A percentile compares a stretch with the other conserved stretches of the same genome.
Evolutionary conservation across 2,797 vertebrate genomes (phyloP).

Genomic region (Varecia variegata): DNA sequence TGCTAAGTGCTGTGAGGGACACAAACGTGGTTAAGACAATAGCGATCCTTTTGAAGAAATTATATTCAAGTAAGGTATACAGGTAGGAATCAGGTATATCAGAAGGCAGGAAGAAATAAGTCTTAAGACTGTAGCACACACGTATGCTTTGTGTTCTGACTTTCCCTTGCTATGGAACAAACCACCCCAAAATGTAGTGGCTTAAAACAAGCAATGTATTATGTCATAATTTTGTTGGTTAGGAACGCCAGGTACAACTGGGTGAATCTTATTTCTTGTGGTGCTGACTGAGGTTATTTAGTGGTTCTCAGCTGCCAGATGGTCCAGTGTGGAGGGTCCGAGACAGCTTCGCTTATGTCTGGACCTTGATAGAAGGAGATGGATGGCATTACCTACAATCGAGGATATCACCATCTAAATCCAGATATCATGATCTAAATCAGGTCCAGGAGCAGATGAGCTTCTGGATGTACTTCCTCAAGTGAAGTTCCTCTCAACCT

Average conservation of each 20-base stretch:
- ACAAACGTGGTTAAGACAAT: neutral
- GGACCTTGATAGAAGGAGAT: neutral
- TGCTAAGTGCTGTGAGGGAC: neutral
- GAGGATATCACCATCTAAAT: neutral
- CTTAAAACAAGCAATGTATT: neutral
- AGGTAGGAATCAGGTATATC: neutral
- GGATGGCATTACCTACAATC: neutral
- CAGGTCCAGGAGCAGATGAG: neutral
- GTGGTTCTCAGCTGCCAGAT: neutral
- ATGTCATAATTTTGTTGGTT: neutral
- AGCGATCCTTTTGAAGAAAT: neutral
- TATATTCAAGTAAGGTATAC: neutral
- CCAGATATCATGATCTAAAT: neutral
- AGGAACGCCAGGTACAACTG: neutral
- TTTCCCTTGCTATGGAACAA: neutral
- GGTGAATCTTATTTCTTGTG: neutral
- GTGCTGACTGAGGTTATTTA: neutral
- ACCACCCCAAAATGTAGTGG: neutral
- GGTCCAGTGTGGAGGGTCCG: neutral
- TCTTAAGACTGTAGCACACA: neutral
- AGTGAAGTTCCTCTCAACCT: neutral
- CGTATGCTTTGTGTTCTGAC: neutral
- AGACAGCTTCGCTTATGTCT: neutral
- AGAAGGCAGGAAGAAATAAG: neutral
- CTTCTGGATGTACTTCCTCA: neutral